A percentile compares a stretch with the other conserved stretches of the same genome.
phyloP scores from a whole-genome alignment of 2,888 invertebrate species.

The Apotomis turbidana region DNA sequence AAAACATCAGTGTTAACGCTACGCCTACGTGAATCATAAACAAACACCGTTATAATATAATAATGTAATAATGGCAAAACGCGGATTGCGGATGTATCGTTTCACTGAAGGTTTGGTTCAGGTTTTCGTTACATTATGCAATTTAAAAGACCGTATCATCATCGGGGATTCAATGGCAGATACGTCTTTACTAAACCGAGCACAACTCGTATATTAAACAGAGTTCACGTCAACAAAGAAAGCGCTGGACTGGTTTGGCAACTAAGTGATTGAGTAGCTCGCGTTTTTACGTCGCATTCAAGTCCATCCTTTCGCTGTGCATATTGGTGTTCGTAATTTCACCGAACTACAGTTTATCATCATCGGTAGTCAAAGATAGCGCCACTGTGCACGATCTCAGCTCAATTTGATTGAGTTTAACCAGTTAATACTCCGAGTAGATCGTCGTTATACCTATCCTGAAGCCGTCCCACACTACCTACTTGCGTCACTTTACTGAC shows the following conservation, averaged over 20 bases:
- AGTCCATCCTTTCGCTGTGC: background rate
- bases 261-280: slow-evolving; percentile 1
- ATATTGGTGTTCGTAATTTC: background rate
- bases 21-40: background rate
- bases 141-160: background rate
- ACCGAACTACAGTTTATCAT: background rate
- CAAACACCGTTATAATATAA: slow-evolving; percentile 10
- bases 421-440: too few relatives aligned
- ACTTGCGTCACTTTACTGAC: too few relatives aligned
- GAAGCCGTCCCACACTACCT: too few relatives aligned
- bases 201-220: background rate
- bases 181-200: background rate
- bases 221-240: background rate
- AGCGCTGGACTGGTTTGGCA: background rate
- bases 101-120: background rate
- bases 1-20: background rate
- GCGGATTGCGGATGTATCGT: background rate
- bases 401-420: too few relatives aligned
- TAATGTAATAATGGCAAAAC: background rate
- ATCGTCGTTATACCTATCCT: too few relatives aligned
- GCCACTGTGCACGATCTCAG: too few relatives aligned
- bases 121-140: background rate
- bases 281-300: background rate
- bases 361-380: background rate
- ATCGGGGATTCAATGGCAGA: background rate